Base-by-base conservation (phyloP, 2,113 vertebrate genomes). In the Leiothrix lutea region DNA sequence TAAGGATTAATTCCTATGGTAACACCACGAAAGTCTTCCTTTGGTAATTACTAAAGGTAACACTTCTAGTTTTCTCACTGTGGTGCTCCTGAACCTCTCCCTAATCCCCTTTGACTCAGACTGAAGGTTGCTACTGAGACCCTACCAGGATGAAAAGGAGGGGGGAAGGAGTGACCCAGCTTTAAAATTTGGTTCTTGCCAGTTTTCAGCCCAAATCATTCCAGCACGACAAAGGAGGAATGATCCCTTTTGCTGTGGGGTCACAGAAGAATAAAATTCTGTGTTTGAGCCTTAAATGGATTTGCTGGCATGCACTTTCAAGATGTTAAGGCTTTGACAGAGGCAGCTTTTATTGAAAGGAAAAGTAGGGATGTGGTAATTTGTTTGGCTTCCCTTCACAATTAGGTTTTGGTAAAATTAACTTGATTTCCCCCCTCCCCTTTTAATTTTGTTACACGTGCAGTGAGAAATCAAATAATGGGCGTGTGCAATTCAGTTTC, bases 1-100 rank as follows among this genome's bases (percentile, higher is more conserved):
- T 81, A 50, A 77, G 88, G 94, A 95, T 90, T 95, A 94, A 93
- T 94, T 95, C 53, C 95, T 94, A 64, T 95, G 91, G 95, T 87
- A 93, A 92, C 92, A 48, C 35, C 9, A 5, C 60, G 62, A 11
- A 91, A 53, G 42, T 91, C 70, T 92, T 65, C 64, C 66, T 47
- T 40, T 69, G 57, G 74, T 86, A 80, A 92, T 94, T 92, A 75
- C 71, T 90, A 61, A 94, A 94, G 87, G 69, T 70, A 94, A 81
- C 69, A 82, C 73, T 88, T 84, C 14, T 6, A 0, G 16, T 80
- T 94, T 85, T 85, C 40, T 91, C 53, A 11, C n/a, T 61, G 28
- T 73, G 44, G 69, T 78, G 70, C 79, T 82, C 62, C 64, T 86
- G 80, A 91, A 83, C 58, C 60, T 92, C 57, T 80, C 75, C 42